A percentile compares a stretch with the other conserved stretches of the same genome.
Conservation (phyloP, 2,888 invertebrate species). For the Synanthedon tipuliformis region DNA sequence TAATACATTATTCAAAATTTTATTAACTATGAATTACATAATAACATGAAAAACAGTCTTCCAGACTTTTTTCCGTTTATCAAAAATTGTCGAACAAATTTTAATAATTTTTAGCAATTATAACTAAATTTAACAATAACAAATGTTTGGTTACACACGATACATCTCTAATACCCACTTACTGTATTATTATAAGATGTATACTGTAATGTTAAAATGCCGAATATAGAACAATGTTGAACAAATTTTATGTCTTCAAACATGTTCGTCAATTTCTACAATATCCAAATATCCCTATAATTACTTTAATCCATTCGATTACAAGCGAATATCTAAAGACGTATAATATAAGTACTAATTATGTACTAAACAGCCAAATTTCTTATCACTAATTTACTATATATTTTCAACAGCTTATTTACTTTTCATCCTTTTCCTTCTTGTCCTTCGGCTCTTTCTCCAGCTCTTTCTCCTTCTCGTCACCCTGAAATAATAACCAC, state of each 20-base stretch:
- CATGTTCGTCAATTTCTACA: neutral
- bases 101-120: constrained; percentile 37
- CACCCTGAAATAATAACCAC: constrained; percentile 69
- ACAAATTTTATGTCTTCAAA: too few relatives aligned
- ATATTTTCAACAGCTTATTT: neutral
- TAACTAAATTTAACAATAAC: constrained; percentile 11
- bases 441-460: constrained; percentile 78
- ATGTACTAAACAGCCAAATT: constrained; percentile 25
- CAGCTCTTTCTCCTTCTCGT: constrained; percentile 77
- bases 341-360: constrained; percentile 25
- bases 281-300: constrained; percentile 17
- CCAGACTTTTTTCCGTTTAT: constrained; percentile 41
- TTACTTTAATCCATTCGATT: constrained; percentile 19
- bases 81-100: constrained; percentile 35
- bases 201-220: neutral
- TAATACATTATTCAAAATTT: constrained; percentile 58
- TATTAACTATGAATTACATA: constrained; percentile 60
- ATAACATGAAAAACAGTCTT: constrained; percentile 67
- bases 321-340: constrained; percentile 27
- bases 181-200: neutral
- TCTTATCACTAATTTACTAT: constrained; percentile 16
- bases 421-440: constrained; percentile 72
- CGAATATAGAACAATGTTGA: too few relatives aligned
- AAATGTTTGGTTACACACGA: too few relatives aligned
- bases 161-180: neutral